These are phyloP conservation scores for Scolopax mira DNA, from an alignment of 2,113 vertebrate genomes.

Conservation along the genomic window DNA sequence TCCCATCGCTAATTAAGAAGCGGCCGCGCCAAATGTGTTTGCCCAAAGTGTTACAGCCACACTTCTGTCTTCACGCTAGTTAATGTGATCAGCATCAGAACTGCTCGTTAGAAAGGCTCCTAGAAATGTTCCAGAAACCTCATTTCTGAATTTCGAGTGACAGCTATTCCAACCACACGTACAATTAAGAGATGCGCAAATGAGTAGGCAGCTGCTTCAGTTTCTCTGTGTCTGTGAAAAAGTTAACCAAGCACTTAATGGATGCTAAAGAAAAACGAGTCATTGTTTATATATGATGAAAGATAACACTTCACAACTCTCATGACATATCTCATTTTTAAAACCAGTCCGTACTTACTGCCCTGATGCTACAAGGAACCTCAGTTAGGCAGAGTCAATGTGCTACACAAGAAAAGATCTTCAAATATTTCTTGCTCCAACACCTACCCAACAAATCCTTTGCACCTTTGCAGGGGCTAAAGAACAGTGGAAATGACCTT, in stretches of 20 bases:
- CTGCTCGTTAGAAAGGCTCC: neutral
- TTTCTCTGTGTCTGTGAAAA: neutral
- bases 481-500: neutral
- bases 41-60: neutral
- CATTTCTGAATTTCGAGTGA: accelerated
- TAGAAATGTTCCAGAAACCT: neutral
- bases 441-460: neutral
- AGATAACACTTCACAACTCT: neutral
- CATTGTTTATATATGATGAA: neutral
- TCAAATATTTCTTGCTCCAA: neutral
- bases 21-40: neutral
- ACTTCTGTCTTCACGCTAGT: neutral
- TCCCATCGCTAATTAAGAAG: neutral
- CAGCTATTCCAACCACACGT: neutral
- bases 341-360: neutral
- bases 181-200: neutral
- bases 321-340: neutral
- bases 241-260: neutral
- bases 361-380: neutral
- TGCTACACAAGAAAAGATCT: neutral
- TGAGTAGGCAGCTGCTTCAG: neutral
- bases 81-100: neutral
- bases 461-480: neutral
- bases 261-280: neutral
- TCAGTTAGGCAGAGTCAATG: accelerated